Base-by-base conservation (phyloP, 1,140 invertebrate genomes). In the Panagrolaimus sp. region DNA sequence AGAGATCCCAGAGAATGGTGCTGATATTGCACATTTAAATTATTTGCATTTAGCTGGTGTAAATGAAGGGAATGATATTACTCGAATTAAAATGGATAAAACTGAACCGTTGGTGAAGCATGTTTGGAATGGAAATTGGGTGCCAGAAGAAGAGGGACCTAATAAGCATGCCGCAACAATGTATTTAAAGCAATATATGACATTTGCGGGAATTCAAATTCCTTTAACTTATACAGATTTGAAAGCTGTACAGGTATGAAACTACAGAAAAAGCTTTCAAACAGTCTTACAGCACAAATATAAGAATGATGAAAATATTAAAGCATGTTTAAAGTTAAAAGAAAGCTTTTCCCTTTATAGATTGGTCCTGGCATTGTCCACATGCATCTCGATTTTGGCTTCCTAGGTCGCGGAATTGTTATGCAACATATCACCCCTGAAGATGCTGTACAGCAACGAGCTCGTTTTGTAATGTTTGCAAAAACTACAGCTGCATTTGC, bases 1-100 rank as follows among this genome's bases (percentile, higher is more conserved):
- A 89, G 92, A 94, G 78, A 91, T 94, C 51, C 91, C 92, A 0
- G 92, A 94, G 84, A 95, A 95, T 77, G 92, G 91, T 0, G 90
- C 91, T 0, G 92, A 95, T 80, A 85, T 89, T 1, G 88, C 89
- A 0, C 92, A 94, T 81, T 84, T 95, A 11, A 87, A 87, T 63
- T 87, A 88, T 0, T 86, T 94, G 0, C 92, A 94, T 74, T 87
- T 87, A 27, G 84, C 87, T 20, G 79, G 86, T 43, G 82, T 89
- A 74, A 74, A 91, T 5, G 67, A 73, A 43, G 9, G 64, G 7
- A 38, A 38, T 38, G 31, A 38, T 38, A 38, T 38, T 38, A 38
- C 31, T 38, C 51, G 62, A 48, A 68, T 72, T 4, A 53, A 68
- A 43, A 57, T 70, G n/a, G 61, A 69, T 38, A 51, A 64, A 13